phyloP scores from a whole-genome alignment of 2,113 vertebrate genomes.

The Datnioides undecimradiatus region DNA sequence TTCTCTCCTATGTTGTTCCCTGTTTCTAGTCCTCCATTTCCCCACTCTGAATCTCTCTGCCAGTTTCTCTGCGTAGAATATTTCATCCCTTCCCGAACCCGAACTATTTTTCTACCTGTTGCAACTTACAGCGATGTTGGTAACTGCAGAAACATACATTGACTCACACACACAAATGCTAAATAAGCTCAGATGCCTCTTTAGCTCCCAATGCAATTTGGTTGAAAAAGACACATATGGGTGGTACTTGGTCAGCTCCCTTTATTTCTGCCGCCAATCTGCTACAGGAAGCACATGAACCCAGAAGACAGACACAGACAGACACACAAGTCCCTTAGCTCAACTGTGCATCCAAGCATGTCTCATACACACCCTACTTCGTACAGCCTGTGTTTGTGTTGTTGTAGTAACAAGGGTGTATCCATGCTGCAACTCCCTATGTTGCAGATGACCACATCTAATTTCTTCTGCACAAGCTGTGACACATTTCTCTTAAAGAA shows the following conservation, averaged over 20 bases:
- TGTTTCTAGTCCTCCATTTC: conserved; percentile 58
- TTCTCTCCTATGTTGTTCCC: not conserved
- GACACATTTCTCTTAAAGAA: not conserved
- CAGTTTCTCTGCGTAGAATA: conserved; percentile 1
- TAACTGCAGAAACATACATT: too few species aligned
- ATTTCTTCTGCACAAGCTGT: not conserved
- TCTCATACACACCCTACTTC: conserved; percentile 2
- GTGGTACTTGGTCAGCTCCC: conserved; percentile 78
- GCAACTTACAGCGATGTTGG: too few species aligned
- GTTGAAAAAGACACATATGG: not conserved
- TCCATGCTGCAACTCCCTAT: conserved; percentile 15
- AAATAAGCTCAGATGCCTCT: not conserved
- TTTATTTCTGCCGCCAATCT: conserved; percentile 84
- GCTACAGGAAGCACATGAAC: conserved; percentile 85
- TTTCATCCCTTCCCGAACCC: conserved; percentile 63
- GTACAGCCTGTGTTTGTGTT: conserved; percentile 32
- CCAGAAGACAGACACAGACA: conserved; percentile 14
- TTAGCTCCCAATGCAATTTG: not conserved
- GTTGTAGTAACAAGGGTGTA: conserved; percentile 32
- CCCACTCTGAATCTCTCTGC: not conserved
- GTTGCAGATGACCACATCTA: not conserved
- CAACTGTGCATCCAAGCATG: too few species aligned
- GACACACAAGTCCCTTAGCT: not conserved
- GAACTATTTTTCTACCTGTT: conserved; percentile 56
- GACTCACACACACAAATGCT: not conserved